Percentiles rank a stretch among this genome's conserved stretches.
These are phyloP conservation scores for Cryptus armator DNA, from an alignment of 2,888 invertebrate species.

Conservation along the genomic window DNA sequence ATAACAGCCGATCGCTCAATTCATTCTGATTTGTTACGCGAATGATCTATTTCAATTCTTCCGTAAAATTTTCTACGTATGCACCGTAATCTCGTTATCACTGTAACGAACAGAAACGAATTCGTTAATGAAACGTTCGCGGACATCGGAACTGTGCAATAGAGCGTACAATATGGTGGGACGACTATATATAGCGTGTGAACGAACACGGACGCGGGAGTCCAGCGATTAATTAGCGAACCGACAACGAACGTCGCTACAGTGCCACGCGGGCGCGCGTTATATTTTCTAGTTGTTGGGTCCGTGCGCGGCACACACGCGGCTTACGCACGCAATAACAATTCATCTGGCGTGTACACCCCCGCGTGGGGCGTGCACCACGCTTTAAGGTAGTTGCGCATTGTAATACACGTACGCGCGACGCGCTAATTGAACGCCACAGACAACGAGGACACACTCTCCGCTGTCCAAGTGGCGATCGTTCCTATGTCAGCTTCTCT, in stretches of 20 bases:
- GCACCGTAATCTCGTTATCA: slow-evolving; percentile 24
- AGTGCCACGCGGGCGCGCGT: slow-evolving; percentile 31
- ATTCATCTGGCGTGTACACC: slow-evolving; percentile 31
- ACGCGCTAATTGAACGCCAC: slow-evolving; percentile 62
- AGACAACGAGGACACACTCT: slow-evolving; percentile 48
- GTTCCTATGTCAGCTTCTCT: not conserved
- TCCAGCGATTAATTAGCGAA: slow-evolving; percentile 59
- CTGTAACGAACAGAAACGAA: slow-evolving; percentile 20
- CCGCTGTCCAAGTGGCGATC: slow-evolving; percentile 9
- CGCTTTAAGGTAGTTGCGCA: slow-evolving; percentile 29
- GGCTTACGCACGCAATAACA: slow-evolving; percentile 62
- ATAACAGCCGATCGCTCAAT: slow-evolving; percentile 10
- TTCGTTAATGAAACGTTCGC: slow-evolving; percentile 43
- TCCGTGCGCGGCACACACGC: slow-evolving; percentile 18
- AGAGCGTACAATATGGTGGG: not conserved
- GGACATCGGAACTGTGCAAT: not conserved
- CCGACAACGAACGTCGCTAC: slow-evolving; percentile 41
- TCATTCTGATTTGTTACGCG: not conserved
- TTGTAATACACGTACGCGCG: slow-evolving; percentile 54
- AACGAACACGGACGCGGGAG: not conserved
- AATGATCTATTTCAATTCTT: slow-evolving; percentile 28
- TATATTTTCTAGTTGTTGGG: slow-evolving; percentile 48
- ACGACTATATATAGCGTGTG: not conserved
- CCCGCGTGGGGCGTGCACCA: slow-evolving; percentile 38
- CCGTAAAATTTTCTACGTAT: not conserved